These are phyloP conservation scores for Meles meles DNA, from an alignment of 2,113 vertebrate genomes.

Conservation along the genomic window DNA sequence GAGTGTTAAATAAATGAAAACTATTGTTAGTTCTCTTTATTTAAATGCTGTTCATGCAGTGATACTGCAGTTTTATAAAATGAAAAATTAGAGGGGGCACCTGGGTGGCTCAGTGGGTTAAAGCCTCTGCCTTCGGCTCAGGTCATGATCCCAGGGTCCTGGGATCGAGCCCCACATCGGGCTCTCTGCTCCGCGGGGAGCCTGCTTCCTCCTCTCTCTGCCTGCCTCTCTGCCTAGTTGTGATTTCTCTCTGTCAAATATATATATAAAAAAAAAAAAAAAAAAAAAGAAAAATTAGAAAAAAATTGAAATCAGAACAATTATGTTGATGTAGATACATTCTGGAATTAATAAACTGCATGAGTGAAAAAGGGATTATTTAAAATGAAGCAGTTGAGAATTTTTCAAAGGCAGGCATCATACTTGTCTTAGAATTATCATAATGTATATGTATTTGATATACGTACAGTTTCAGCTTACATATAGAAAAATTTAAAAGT, in stretches of 20 bases:
- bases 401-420: neutral
- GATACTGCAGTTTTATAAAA: neutral
- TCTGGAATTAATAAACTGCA: neutral
- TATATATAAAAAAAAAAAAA: too few species aligned
- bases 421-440: neutral
- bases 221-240: too few species aligned
- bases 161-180: too few species aligned
- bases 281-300: neutral
- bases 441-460: neutral
- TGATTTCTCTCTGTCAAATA: too few species aligned
- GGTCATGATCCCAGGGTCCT: too few species aligned
- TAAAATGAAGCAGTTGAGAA: neutral
- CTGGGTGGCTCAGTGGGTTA: too few species aligned
- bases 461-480: neutral
- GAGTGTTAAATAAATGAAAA: neutral
- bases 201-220: too few species aligned
- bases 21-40: neutral
- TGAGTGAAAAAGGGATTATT: neutral
- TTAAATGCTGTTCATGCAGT: neutral
- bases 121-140: too few species aligned
- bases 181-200: too few species aligned
- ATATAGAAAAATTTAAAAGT: neutral
- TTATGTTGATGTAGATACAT: neutral
- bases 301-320: neutral
- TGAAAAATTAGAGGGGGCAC: neutral